Evolutionary conservation across 1,140 invertebrate genomes (phyloP).

Genomic region (Rhopalosiphum maidis): DNA sequence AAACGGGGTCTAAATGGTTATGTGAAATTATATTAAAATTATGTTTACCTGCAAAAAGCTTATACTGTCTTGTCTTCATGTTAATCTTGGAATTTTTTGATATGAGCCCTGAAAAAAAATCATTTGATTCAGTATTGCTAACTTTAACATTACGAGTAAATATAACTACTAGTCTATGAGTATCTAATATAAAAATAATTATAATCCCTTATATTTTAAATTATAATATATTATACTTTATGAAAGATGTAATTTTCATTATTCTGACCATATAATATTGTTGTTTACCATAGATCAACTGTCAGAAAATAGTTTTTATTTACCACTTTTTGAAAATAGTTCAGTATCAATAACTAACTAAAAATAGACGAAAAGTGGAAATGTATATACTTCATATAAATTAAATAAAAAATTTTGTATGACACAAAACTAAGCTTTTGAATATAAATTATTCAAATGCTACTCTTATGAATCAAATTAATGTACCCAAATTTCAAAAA

Average conservation of each 20-base stretch:
- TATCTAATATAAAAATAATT: background rate
- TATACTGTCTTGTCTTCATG: constrained; percentile 64
- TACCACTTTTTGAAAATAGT: background rate
- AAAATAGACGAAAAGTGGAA: background rate
- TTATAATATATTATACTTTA: too few relatives aligned
- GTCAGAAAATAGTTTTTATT: constrained; percentile 16
- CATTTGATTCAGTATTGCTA: background rate
- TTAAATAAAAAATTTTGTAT: background rate
- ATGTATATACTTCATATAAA: background rate
- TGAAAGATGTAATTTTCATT: background rate
- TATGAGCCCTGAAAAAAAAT: constrained; percentile 74
- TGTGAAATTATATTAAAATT: background rate
- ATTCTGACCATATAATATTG: constrained; percentile 8
- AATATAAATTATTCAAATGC: constrained; percentile 20
- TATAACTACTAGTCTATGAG: background rate
- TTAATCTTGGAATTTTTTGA: constrained; percentile 64
- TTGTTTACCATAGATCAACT: background rate
- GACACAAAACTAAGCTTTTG: constrained; percentile 41
- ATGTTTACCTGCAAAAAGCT: constrained; percentile 68
- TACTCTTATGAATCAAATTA: constrained; percentile 51
- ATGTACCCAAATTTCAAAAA: constrained; percentile 47
- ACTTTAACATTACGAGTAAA: background rate
- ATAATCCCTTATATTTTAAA: background rate
- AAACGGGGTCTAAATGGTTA: constrained; percentile 58
- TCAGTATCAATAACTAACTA: background rate